Base-by-base conservation (phyloP, 2,113 vertebrate genomes). In the Notarius quadriscutis region DNA sequence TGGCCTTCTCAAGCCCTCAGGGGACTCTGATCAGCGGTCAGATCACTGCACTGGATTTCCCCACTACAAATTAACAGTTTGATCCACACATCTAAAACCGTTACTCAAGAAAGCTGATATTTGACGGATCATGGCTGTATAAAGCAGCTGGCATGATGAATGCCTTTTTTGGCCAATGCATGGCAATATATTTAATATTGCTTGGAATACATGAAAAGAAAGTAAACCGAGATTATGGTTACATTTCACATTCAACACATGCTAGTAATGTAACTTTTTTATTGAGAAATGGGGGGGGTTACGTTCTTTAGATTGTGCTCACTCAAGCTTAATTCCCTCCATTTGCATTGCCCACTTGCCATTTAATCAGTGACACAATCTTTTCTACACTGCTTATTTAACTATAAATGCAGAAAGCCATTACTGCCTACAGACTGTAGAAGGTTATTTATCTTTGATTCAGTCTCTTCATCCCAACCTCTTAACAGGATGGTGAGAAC, bases 321-420 rank as follows among this genome's bases (percentile, higher is more conserved):
- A 88, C 81, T 90, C 71, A 87, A 77, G 86, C 82, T 90, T 71
- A 86, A 60, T 83, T 91, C 69, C 87, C 87, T 90, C 84, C 78
- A 86, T 89, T 91, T 89, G 83, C 90, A 90, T 86, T 90, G 85
- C 86, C 89, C 88, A 51, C 88, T 74, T 48, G 72, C 86, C 84
- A 86, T 91, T 90, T 92, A 92, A 93, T 94, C 92, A 92, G 88
- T 88, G 90, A 91, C 88, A 89, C 87, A 88, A 94, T 94, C 94
- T 93, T 87, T 91, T 92, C 90, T 75, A 87, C 89, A 85, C 90
- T 92, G 87, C 89, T 93, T 94, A 91, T 91, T 88, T 90, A 91
- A 90, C 89, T 89, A 93, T 91, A 92, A 94, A 93, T 89, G 89
- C 25, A 27, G 83, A 86, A 63, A 86, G 72, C 85, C 87, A 87